Percentiles rank a stretch among this genome's conserved stretches.
Conservation (phyloP, 2,113 vertebrate genomes). For the Zootoca vivipara region DNA sequence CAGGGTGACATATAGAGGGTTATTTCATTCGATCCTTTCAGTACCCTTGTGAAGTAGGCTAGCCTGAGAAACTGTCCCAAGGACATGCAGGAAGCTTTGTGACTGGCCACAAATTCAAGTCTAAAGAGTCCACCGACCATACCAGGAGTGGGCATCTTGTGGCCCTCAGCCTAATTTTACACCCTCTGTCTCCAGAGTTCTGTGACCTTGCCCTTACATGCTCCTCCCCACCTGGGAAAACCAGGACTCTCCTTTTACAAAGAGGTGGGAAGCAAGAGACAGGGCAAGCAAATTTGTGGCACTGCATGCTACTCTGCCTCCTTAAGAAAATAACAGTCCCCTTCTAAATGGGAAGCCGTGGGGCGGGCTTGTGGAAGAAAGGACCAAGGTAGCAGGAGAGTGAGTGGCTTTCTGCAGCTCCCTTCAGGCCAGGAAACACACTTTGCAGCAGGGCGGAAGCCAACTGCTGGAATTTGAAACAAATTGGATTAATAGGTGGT, state of each 20-base stretch:
- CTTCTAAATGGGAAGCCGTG: constrained; percentile 50
- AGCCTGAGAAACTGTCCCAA: not conserved
- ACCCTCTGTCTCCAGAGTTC: not conserved
- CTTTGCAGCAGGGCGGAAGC: constrained; percentile 66
- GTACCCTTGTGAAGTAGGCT: not conserved
- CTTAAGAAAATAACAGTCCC: constrained; percentile 56
- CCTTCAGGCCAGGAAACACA: constrained; percentile 59
- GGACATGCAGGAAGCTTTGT: not conserved
- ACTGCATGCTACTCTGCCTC: not conserved
- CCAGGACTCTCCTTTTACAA: not conserved
- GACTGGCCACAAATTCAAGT: not conserved
- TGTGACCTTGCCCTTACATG: not conserved
- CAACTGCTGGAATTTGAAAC: constrained; percentile 72
- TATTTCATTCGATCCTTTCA: not conserved
- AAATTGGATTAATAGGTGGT: constrained; percentile 75
- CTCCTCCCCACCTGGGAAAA: not conserved
- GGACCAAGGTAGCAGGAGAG: constrained; percentile 60
- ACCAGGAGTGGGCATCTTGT: not conserved
- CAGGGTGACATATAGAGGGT: not conserved
- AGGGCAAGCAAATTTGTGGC: not conserved
- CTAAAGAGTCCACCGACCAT: too few relatives aligned
- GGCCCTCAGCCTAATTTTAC: not conserved
- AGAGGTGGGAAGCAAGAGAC: not conserved
- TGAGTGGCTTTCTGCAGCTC: constrained; percentile 62
- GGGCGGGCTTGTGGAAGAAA: not conserved